phyloP scores from a whole-genome alignment of 2,888 invertebrate genomes.

The Melipona bicolor region DNA sequence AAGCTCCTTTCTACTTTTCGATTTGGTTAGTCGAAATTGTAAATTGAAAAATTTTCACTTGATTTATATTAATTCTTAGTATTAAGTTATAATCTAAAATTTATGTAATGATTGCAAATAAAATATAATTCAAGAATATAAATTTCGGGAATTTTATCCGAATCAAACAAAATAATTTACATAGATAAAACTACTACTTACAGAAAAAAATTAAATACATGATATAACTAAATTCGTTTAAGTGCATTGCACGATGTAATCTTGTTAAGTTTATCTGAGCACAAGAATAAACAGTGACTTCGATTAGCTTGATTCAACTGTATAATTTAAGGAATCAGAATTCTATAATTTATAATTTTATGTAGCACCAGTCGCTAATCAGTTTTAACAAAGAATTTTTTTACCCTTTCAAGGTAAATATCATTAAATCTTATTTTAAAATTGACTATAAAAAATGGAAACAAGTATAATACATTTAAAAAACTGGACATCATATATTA shows the following conservation, averaged over 20 bases:
- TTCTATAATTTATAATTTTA: constrained; percentile 56
- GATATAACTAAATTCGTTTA: constrained; percentile 48
- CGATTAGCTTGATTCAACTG: constrained; percentile 46
- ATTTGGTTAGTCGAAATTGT: constrained; percentile 42
- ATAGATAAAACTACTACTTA: constrained; percentile 12
- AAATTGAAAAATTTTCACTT: constrained; percentile 36
- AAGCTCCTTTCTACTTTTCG: constrained; percentile 51
- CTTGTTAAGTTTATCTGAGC: constrained; percentile 51
- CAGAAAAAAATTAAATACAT: constrained; percentile 25
- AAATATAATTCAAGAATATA: constrained; percentile 11
- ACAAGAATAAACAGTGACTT: constrained; percentile 59
- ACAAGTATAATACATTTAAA: constrained; percentile 33
- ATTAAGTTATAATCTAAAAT: constrained; percentile 45
- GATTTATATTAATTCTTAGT: constrained; percentile 42
- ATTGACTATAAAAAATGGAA: constrained; percentile 41
- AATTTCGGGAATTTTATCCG: neutral
- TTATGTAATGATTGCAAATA: constrained; percentile 32
- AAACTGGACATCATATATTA: constrained; percentile 38
- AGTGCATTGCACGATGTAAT: constrained; percentile 57
- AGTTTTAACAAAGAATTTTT: constrained; percentile 51
- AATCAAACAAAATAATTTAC: constrained; percentile 1
- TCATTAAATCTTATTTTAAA: constrained; percentile 48
- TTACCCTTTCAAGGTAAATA: constrained; percentile 33
- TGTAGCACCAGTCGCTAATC: constrained; percentile 67
- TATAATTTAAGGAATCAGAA: constrained; percentile 59